These are phyloP conservation scores for Smutsia temminckii DNA, from an alignment of 2,797 vertebrate species.

Conservation along the genomic window DNA sequence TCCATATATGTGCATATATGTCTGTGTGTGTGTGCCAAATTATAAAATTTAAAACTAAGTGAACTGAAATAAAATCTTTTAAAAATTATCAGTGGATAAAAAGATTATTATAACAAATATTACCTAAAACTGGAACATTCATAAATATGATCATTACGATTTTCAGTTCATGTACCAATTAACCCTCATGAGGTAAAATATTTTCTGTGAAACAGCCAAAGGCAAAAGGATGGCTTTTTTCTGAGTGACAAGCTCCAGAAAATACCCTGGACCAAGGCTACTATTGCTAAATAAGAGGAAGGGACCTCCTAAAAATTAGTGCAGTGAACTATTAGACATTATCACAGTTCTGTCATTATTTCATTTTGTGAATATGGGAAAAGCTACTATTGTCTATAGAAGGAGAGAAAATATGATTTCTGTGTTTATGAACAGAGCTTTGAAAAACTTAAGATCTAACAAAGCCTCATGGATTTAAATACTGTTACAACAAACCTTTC, in stretches of 20 bases:
- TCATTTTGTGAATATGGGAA: constrained; percentile 6
- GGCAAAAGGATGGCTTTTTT: constrained; percentile 12
- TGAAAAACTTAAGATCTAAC: constrained; percentile 47
- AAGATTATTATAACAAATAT: background rate
- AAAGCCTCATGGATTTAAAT: background rate
- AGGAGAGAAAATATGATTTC: background rate
- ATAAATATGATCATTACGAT: constrained; percentile 23
- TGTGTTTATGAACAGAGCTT: constrained; percentile 29
- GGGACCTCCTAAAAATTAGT: background rate
- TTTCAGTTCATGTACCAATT: constrained; percentile 28
- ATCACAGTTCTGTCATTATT: constrained; percentile 18
- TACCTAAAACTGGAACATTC: constrained; percentile 14
- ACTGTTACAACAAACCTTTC: background rate
- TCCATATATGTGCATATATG: background rate
- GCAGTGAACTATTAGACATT: background rate
- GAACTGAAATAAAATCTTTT: constrained; percentile 36
- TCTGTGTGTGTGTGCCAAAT: background rate
- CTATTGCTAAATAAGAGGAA: background rate
- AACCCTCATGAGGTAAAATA: background rate
- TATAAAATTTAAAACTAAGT: constrained; percentile 46
- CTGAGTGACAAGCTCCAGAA: constrained; percentile 24
- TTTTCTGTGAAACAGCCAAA: constrained; percentile 47
- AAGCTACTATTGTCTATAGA: background rate
- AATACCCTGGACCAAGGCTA: background rate
- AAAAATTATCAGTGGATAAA: constrained; percentile 18